Evolutionary conservation across 2,113 vertebrate species (phyloP), one percentile per base, ranked within the genome.

Genomic region (Rhynchomys soricoides): DNA sequence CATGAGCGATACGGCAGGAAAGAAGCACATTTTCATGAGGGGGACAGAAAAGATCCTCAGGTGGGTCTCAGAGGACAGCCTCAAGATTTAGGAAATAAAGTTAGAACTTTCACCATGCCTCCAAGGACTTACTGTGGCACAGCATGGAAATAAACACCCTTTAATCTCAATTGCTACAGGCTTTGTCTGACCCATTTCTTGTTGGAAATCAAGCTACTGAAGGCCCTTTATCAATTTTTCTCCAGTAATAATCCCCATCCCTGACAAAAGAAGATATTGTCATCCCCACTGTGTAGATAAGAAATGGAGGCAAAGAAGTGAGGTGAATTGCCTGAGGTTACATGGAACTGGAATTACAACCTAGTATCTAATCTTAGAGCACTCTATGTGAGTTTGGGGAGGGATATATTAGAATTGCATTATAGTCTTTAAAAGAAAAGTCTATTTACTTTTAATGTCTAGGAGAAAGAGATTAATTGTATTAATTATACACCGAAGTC

Each of bases 241-340:
- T 79, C 75, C 83, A 43, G 16, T 79, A 96, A 85, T 98, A 96
- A 97, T 94, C 64, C 93, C 70, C 95, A 88, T 68, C n/a, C 48
- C 92, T 92, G 90, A 97, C 97, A 97, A 97, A 97, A 95, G 95
- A 82, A 94, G 93, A 97, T 96, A 93, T 90, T 97, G 95, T 96
- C 64, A 85, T 94, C 86, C 87, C 62, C 45, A 73, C 0, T 5
- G 89, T 71, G 92, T 0, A 96, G 96, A 97, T 95, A 96, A 97
- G 93, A 95, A 95, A 95, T 43, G 66, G 89, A 96, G 85, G 91
- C n/a, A 90, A 85, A 86, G 89, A 75, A 90, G 91, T 77, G 74
- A 40, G 85, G 48, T 40, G 75, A 95, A 85, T 88, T 55, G 88
- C 96, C 95, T 52, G 89, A 43, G 86, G 93, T 85, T 40, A 82